Conservation (phyloP, 2,888 invertebrate genomes). For the Timema podura region DNA sequence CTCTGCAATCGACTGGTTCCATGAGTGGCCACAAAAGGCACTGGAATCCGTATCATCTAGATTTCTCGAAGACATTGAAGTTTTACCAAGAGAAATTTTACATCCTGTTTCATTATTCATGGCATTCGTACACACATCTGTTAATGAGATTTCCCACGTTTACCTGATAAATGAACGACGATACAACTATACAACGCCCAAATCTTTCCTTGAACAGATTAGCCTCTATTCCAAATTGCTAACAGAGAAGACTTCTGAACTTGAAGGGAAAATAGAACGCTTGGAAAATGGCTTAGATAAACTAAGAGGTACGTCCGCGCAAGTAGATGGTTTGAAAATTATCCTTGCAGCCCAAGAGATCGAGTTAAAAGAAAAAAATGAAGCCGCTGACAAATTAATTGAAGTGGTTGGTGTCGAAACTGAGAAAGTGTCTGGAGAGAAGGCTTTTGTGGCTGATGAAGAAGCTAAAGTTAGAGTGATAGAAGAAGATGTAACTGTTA, state of each 20-base stretch:
- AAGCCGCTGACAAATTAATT: conserved; percentile 83
- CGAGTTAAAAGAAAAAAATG: conserved; percentile 81
- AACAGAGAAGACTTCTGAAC: conserved; percentile 20
- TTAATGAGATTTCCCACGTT: conserved; percentile 74
- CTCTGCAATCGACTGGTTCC: conserved; percentile 94
- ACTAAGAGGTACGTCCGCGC: conserved; percentile 76
- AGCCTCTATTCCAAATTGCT: conserved; percentile 54
- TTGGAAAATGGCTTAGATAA: conserved; percentile 87
- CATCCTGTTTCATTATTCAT: conserved; percentile 74
- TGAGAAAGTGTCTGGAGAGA: conserved; percentile 59
- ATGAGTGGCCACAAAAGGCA: conserved; percentile 93
- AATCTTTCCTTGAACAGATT: conserved; percentile 91
- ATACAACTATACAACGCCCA: conserved; percentile 95
- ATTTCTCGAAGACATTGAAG: conserved; percentile 73
- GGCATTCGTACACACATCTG: conserved; percentile 85
- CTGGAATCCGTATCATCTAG: conserved; percentile 80
- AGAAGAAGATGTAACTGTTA: conserved; percentile 80
- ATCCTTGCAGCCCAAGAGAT: conserved; percentile 73
- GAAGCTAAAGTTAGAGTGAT: conserved; percentile 87
- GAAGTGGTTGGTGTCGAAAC: conserved; percentile 81
- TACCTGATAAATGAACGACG: conserved; percentile 77
- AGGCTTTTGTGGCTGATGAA: conserved; percentile 62
- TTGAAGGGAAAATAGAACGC: conserved; percentile 59
- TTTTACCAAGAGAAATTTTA: conserved; percentile 55
- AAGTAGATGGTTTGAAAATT: conserved; percentile 80